phyloP scores from a whole-genome alignment of 2,797 vertebrate species.

The Hemibagrus guttatus region DNA sequence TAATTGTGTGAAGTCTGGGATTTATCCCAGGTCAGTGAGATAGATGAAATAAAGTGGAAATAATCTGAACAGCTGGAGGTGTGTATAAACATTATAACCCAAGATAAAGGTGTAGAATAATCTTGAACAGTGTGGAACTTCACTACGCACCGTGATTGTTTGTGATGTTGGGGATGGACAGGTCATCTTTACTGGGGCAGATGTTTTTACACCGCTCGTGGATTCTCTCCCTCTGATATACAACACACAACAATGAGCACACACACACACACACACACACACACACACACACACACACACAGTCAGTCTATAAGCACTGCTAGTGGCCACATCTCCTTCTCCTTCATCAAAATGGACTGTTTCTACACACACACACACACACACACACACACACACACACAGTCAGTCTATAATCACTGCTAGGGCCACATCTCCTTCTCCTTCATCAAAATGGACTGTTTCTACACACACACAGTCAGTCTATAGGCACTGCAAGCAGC shows the following conservation, averaged over 20 bases:
- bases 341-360: background rate
- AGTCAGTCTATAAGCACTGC: background rate
- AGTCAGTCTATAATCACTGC: background rate
- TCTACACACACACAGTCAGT: background rate
- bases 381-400: background rate
- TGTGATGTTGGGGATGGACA: conserved; percentile 77
- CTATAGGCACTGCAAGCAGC: background rate
- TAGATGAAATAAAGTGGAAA: too few species aligned
- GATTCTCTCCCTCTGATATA: conserved; percentile 85
- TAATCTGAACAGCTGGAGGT: background rate
- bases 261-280: background rate
- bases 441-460: background rate
- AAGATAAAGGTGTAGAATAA: background rate
- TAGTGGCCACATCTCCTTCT: background rate
- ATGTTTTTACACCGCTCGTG: conserved; percentile 88
- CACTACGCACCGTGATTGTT: conserved; percentile 80
- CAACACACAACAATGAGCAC: conserved; percentile 39
- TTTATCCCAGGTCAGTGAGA: too few species aligned
- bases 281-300: background rate
- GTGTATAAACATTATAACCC: background rate
- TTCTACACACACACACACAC: background rate
- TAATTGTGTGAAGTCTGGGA: background rate
- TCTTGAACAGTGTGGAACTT: background rate
- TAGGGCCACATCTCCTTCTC: background rate
- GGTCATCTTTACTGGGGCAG: conserved; percentile 88